Evolutionary conservation across 2,113 vertebrate genomes (phyloP).

Genomic region (Xenopus laevis): DNA sequence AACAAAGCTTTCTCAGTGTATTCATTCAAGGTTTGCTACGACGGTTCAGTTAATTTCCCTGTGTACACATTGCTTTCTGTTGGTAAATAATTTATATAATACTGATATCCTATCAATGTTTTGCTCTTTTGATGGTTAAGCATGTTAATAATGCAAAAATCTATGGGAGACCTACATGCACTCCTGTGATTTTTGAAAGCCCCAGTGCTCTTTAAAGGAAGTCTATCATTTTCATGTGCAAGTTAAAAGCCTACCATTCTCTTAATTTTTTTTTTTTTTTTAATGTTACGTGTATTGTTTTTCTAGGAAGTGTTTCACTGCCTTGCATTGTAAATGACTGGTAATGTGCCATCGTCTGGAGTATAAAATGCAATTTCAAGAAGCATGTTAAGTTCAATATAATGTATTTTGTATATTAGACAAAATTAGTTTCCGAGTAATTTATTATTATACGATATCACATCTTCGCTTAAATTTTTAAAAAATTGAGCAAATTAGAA

Average conservation of each 20-base stretch:
- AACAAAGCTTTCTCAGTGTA: slow-evolving; percentile 47
- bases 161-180: slow-evolving; percentile 65
- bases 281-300: slow-evolving; percentile 12
- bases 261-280: slow-evolving; percentile 28
- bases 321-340: slow-evolving; percentile 52
- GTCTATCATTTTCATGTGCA: slow-evolving; percentile 53
- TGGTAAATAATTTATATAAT: slow-evolving; percentile 86
- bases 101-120: slow-evolving; percentile 86
- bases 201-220: slow-evolving; percentile 64
- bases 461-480: no score
- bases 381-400: slow-evolving; percentile 18
- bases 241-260: slow-evolving; percentile 67
- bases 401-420: background rate
- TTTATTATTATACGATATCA: no score
- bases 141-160: slow-evolving; percentile 93
- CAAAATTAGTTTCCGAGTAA: no score
- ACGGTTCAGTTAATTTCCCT: slow-evolving; percentile 58
- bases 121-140: slow-evolving; percentile 82
- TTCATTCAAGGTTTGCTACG: slow-evolving; percentile 54
- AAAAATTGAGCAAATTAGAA: no score
- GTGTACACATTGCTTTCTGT: slow-evolving; percentile 67
- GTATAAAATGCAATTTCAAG: slow-evolving; percentile 50
- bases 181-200: slow-evolving; percentile 64
- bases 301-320: slow-evolving; percentile 44
- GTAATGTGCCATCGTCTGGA: slow-evolving; percentile 56